Evolutionary conservation across 1,140 invertebrate species (phyloP).

Genomic region (Zaprionus inermis): DNA sequence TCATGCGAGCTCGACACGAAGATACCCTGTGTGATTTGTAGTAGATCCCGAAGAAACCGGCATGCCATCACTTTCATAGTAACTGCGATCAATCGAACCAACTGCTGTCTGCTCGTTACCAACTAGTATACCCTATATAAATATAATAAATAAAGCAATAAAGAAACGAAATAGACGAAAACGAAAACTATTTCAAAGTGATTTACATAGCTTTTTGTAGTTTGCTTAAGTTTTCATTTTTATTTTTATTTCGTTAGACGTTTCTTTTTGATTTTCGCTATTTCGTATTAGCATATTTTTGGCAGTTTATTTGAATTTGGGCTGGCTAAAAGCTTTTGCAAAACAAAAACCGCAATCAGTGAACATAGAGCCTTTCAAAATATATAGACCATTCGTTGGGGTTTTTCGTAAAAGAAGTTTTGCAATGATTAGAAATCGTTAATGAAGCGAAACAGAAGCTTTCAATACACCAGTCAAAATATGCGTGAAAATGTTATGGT

Average conservation of each 20-base stretch:
- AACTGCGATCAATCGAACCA: too few relatives aligned
- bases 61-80: too few relatives aligned
- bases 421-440: background rate
- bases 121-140: background rate
- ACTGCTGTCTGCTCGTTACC: too few relatives aligned
- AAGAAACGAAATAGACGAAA: constrained; percentile 3
- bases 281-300: constrained; percentile 12
- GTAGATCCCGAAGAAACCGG: too few relatives aligned
- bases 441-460: background rate
- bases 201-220: constrained; percentile 31
- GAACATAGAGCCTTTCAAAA: background rate
- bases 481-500: too few relatives aligned
- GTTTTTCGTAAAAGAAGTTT: background rate
- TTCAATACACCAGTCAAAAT: background rate
- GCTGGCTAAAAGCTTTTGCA: constrained; percentile 4
- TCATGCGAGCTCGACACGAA: too few relatives aligned
- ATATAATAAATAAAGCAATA: constrained; percentile 22
- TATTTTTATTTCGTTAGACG: background rate
- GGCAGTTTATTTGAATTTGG: constrained; percentile 7
- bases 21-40: too few relatives aligned
- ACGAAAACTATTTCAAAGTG: constrained; percentile 5
- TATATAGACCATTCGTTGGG: background rate
- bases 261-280: constrained; percentile 13
- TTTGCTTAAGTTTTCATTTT: constrained; percentile 7
- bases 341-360: background rate